Base-by-base conservation (phyloP, 2,113 vertebrate species). In the Calyptomena viridis region DNA sequence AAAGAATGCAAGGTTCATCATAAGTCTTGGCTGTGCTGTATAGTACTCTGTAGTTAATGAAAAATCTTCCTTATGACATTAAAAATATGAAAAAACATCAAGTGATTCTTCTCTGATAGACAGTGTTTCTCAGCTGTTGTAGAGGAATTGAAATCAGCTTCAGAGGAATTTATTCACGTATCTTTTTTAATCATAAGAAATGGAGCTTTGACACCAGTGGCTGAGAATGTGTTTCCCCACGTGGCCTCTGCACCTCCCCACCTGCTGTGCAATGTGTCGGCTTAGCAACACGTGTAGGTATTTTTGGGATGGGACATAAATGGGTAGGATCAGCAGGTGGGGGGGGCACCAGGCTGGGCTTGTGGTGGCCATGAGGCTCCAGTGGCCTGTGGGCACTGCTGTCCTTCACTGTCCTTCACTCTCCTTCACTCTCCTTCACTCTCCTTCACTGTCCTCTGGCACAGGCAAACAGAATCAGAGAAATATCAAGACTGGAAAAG, bases 271-370 rank as follows among this genome's bases (percentile, higher is more conserved):
- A 39, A 27, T 35, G 55, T 50, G 23, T 21, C 30, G 14, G 8
- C 28, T 81, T 27, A 40, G 44, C 40, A 66, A 2, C 2, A 3
- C 6, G 7, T 6, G 39, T 9, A 7, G 14, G 55, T 33, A 9
- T 46, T 47, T 64, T 0, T 1, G 64, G 68, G 46, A 1, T 9
- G 42, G 58, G 21, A 37, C 53, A 4, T 9, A 22, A 80, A 24
- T 18, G 1, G 12, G 6, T 2, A 15, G 53, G 39, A 4, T 58
- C 35, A 14, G 56, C 1, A 2, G n/a, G 5, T 5, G 35, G 4
- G 56, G 66, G 53, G 52, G 71, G 39, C 40, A 42, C 40, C 14
- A 7, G 21, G 20, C 40, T 40, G 37, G 46, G 27, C 9, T 7
- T 6, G 11, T n/a, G 75, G 11, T 25, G 30, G 33, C 55, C 9